Base-by-base conservation (phyloP, 1,140 invertebrate genomes). In the Leptoteleia sp. region DNA sequence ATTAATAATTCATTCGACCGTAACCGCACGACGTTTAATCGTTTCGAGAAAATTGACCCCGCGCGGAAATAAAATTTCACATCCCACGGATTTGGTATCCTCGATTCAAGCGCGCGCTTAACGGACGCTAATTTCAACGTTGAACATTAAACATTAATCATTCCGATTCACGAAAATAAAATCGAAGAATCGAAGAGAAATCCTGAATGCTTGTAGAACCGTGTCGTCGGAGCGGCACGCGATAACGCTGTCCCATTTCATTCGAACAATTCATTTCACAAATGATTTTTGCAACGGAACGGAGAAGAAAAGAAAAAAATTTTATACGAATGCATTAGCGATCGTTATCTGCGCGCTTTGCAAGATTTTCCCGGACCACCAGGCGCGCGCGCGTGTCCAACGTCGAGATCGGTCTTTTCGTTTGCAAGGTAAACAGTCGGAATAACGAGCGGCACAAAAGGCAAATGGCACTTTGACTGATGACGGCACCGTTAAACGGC, bases 181-280 rank as follows among this genome's bases (percentile, higher is more conserved):
- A 9, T 4, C 15, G 6, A 59, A 70, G 38, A 62, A 59, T 67
- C 43, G 22, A 77, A 71, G 75, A 78, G 75, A 78, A 78, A 78
- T 67, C 42, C 42, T 27, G 22, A 62, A 40, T 72, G 76, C 43
- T 72, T 62, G 61, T 43, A 64, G 12, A 78, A 72, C 52, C 76
- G 68, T 78, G 22, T 67, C 76, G 40, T 71, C 31, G 19, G 3
- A 22, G 9, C 38, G 37, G 64, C 40, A 52, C 2, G 38, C 47
- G 17, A 72, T 62, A 65, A 78, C 67, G 47, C 54, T 76, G 62
- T 76, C 38, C 72, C 47, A 76, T 55, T 68, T 76, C 48, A 68
- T 9, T 47, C 17, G 15, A 67, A 55, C 52, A 52, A 61, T 75
- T 65, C 16, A 59, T 65, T 75, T 50, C 15, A 43, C 45, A 29